A percentile compares a stretch with the other conserved stretches of the same genome.
Evolutionary conservation across 2,113 vertebrate genomes (phyloP).

Genomic region (Erinaceus europaeus): DNA sequence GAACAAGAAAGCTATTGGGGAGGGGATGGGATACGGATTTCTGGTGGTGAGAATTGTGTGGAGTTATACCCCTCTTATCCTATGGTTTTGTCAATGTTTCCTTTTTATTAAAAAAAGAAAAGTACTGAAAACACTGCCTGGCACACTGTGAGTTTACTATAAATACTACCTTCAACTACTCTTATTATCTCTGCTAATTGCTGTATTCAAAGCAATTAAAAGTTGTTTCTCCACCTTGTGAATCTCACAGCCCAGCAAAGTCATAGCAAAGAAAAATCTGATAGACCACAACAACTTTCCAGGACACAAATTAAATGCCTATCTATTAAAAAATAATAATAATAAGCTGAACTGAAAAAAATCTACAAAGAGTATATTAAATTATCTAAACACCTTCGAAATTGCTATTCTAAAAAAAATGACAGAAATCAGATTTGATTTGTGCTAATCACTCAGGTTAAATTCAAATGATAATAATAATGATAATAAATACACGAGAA

Average conservation of each 20-base stretch:
- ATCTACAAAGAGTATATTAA: not conserved
- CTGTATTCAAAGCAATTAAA: not conserved
- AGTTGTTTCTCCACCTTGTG: not conserved
- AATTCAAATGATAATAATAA: not conserved
- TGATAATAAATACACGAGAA: not conserved
- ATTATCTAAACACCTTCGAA: not conserved
- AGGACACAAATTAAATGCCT: not conserved
- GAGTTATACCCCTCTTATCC: no score
- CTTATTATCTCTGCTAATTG: not conserved
- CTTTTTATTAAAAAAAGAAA: not conserved
- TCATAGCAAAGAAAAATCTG: not conserved
- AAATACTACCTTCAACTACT: not conserved
- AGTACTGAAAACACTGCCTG: not conserved
- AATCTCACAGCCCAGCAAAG: not conserved
- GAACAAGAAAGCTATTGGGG: no score
- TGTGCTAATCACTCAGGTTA: not conserved
- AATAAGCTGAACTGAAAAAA: not conserved
- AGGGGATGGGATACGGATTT: no score
- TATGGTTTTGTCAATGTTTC: no score
- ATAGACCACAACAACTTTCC: not conserved
- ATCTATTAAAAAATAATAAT: not conserved
- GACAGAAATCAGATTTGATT: not conserved
- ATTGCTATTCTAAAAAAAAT: not conserved
- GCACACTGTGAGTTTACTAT: not conserved
- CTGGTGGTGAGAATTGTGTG: no score